Evolutionary conservation across 2,113 vertebrate species (phyloP), one percentile per base, ranked within the genome.

Genomic region (Rousettus leschenaultii): DNA sequence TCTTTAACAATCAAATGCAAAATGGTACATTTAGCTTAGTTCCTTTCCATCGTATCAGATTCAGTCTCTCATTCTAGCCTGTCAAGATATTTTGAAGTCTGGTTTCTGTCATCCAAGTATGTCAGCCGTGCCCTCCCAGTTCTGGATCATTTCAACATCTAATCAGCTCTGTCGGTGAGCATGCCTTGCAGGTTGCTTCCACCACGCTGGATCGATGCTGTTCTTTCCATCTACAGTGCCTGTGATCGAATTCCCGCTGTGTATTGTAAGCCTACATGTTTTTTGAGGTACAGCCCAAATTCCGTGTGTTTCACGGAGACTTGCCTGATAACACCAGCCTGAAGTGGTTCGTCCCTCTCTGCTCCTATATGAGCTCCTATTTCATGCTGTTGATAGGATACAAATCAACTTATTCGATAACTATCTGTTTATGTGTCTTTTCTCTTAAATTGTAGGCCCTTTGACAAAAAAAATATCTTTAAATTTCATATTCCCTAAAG

Each of bases 1-100:
- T 51, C 48, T 84, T 68, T 94, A 94, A 92, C 51, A 85, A 96
- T 86, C 38, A 95, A 96, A 94, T 43, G 33, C n/a, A 95, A 79
- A 87, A 65, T 45, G 18, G 30, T 82, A 73, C 43, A 40, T 85
- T 94, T 84, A 90, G 38, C 61, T 61, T 43, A 30, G 16, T n/a
- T 94, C 66, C 15, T 87, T 92, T 95, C 78, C 43, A 80, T 82
- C 51, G 61, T 48, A 43, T 68, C 86, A 85, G 13, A 77, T 57
- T 87, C 19, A 45, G n/a, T 59, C 33, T 87, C 26, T 83, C 10
- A 1, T 89, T 87, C 22, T 1, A 87, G 19, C 28, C 55, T 94
- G 51, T 86, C 65, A 85, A 95, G 94, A 80, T 48, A 87, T 63
- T 82, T 77, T 80, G 40, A 21, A 92, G 24, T 92, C 68, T 91